Conservation (phyloP, 1,140 invertebrate genomes). For the Andricus grossulariae region DNA sequence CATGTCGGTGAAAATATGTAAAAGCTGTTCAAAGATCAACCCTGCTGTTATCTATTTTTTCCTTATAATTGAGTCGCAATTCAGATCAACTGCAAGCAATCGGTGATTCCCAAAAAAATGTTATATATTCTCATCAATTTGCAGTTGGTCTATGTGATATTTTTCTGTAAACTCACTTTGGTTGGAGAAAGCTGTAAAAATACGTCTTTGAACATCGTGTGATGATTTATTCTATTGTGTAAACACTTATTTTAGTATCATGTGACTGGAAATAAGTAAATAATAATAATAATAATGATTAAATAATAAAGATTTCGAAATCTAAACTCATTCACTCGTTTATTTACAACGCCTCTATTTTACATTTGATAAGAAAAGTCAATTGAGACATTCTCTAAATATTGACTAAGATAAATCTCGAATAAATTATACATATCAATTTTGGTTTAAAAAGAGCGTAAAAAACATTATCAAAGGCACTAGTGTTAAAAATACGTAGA, state of each 20-base stretch:
- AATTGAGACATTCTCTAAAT: background rate
- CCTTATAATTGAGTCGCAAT: constrained; percentile 41
- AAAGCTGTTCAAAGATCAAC: constrained; percentile 1
- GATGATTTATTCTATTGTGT: constrained; percentile 50
- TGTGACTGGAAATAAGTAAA: constrained; percentile 51
- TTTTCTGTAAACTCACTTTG: constrained; percentile 39
- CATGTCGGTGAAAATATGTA: constrained; percentile 44
- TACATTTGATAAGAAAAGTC: constrained; percentile 3
- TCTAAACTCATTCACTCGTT: background rate
- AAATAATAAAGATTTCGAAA: constrained; percentile 22
- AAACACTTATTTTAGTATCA: constrained; percentile 65
- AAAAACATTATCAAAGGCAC: background rate
- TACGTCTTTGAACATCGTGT: constrained; percentile 57
- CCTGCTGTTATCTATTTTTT: constrained; percentile 40
- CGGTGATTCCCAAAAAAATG: constrained; percentile 37
- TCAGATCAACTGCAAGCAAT: constrained; percentile 41
- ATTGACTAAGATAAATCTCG: background rate
- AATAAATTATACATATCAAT: too few relatives aligned
- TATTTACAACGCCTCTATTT: constrained; percentile 16
- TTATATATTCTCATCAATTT: constrained; percentile 39
- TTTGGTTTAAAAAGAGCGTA: background rate
- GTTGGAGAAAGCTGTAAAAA: constrained; percentile 36
- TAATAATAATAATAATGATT: background rate
- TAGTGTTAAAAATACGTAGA: constrained; percentile 19
- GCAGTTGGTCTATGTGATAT: constrained; percentile 15